These are phyloP conservation scores for Rhinogobius similis DNA, from an alignment of 2,113 vertebrate genomes.

Conservation along the genomic window DNA sequence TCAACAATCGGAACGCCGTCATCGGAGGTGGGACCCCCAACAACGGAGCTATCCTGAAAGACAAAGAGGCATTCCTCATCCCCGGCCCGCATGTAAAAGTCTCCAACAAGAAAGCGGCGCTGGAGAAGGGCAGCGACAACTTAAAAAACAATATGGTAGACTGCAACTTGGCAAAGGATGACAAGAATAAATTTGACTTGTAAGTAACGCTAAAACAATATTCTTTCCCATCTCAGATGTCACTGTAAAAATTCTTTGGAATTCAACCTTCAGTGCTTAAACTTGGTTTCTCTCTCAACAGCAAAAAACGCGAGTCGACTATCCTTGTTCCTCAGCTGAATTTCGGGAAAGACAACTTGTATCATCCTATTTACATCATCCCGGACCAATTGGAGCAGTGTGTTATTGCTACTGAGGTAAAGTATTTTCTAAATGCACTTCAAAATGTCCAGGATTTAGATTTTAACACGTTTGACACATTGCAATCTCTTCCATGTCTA, in stretches of 20 bases:
- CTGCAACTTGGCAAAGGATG: constrained; percentile 71
- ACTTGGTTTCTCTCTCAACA: constrained; percentile 39
- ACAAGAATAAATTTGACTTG: constrained; percentile 75
- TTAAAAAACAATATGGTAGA: constrained; percentile 81
- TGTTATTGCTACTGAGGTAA: constrained; percentile 85
- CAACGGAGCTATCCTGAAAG: constrained; percentile 52
- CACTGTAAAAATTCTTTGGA: not conserved
- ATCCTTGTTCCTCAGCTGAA: constrained; percentile 54
- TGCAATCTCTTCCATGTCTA: constrained; percentile 24
- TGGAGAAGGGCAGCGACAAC: constrained; percentile 69
- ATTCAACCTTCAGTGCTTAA: not conserved
- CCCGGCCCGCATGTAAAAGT: constrained; percentile 75
- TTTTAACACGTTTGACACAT: constrained; percentile 24
- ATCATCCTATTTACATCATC: constrained; percentile 78
- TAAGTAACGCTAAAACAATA: constrained; percentile 48
- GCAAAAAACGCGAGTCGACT: constrained; percentile 69
- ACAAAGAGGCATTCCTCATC: constrained; percentile 79
- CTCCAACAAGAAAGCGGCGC: constrained; percentile 77
- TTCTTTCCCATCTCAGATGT: not conserved
- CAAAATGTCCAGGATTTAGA: not conserved
- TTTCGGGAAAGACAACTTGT: constrained; percentile 72
- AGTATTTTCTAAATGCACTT: not conserved
- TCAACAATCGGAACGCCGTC: constrained; percentile 76
- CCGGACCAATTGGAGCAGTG: constrained; percentile 77
- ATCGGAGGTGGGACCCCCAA: constrained; percentile 32